Conservation (phyloP, 1,140 invertebrate species). For the Brachystomella parvula region DNA sequence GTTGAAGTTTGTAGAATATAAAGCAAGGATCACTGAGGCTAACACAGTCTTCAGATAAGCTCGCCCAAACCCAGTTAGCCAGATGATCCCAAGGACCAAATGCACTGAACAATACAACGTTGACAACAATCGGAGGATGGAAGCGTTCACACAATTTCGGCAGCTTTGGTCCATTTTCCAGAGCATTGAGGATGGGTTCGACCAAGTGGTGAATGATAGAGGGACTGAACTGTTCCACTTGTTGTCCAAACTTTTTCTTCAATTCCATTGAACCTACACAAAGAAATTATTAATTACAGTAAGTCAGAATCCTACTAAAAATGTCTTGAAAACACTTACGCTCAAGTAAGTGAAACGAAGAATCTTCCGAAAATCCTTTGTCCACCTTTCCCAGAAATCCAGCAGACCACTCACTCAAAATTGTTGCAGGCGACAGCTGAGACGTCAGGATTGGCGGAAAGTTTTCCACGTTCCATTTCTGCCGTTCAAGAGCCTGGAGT, state of each 20-base stretch:
- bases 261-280: not conserved
- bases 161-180: not conserved
- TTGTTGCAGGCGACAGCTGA: slow-evolving; percentile 7
- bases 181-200: not conserved
- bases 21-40: not conserved
- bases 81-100: not conserved
- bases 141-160: not conserved
- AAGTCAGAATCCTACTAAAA: too few species aligned
- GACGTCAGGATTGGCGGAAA: slow-evolving; percentile 1
- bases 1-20: not conserved
- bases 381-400: not conserved
- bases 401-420: not conserved
- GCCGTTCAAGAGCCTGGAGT: not conserved
- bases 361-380: not conserved
- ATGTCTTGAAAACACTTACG: slow-evolving; percentile 4
- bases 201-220: slow-evolving; percentile 4
- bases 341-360: not conserved
- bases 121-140: not conserved
- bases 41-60: not conserved
- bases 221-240: not conserved
- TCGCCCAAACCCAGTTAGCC: not conserved
- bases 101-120: not conserved
- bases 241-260: not conserved
- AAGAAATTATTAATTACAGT: not conserved
- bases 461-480: not conserved